Evolutionary conservation across 2,888 invertebrate species (phyloP), one percentile per base, ranked within the genome.

Genomic region (Brachycybe producta): DNA sequence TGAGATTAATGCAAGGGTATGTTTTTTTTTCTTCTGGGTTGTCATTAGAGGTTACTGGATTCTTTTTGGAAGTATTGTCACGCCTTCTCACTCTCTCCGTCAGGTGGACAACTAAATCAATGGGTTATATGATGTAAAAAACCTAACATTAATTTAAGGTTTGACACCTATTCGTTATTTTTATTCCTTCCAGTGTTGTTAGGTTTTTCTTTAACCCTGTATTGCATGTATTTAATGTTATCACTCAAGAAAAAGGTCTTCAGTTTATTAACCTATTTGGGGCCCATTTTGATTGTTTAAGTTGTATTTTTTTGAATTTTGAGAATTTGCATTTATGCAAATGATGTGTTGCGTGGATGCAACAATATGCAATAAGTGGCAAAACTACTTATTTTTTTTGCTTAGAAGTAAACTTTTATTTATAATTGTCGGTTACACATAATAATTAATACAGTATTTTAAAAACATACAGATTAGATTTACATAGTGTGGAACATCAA

Each of bases 181-280:
- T n/a, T n/a, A n/a, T n/a, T n/a, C n/a, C n/a, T n/a, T n/a, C n/a
- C n/a, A n/a, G n/a, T n/a, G n/a, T n/a, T n/a, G n/a, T n/a, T n/a
- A n/a, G n/a, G n/a, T n/a, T 8, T 35, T 17, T 36, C 11, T 5
- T 41, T 41, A 41, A 41, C 41, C 41, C 41, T 41, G 24, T 41
- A 41, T 41, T 21, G 24, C 41, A 21, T 24, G 24, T 24, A 23
- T 41, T n/a, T 41, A 23, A 2, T 23, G 26, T 24, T 7, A 24
- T 24, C 11, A 19, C 5, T 23, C 23, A 13, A 15, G 24, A 41
- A 41, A 41, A 23, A 2, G 8, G 23, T 41, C n/a, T 41, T 41
- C 21, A 8, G 38, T 5, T 38, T 38, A 21, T 38, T 2, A 2
- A 19, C 2, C 23, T 38, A n/a, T 38, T 11, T 11, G n/a, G n/a